Evolutionary conservation across 2,113 vertebrate species (phyloP).

Genomic region (Forbesichthys papilliferus): DNA sequence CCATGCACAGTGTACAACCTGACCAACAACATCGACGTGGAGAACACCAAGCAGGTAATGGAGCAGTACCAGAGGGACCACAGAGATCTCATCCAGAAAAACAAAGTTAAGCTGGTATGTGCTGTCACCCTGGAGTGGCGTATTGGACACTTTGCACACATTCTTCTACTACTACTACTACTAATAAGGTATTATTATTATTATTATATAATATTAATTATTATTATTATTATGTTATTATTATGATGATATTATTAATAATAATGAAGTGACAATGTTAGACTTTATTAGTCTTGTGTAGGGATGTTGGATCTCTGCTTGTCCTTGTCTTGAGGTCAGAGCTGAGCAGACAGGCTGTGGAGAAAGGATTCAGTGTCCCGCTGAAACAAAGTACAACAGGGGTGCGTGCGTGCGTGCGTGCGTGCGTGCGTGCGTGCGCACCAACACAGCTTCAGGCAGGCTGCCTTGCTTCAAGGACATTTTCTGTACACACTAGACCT

Average conservation of each 20-base stretch:
- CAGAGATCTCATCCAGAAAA: slow-evolving; percentile 94
- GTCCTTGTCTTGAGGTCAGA: background rate
- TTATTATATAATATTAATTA: no score
- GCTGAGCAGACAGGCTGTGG: background rate
- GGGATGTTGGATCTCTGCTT: no score
- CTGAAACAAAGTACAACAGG: background rate
- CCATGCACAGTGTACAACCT: slow-evolving; percentile 86
- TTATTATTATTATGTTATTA: no score
- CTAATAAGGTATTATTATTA: no score
- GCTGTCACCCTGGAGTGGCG: background rate
- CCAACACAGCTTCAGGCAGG: background rate
- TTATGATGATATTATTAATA: no score
- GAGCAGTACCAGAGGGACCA: slow-evolving; percentile 96
- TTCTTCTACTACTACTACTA: background rate
- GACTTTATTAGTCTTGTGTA: no score
- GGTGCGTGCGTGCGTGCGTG: no score
- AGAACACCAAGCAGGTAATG: slow-evolving; percentile 92
- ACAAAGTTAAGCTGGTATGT: slow-evolving; percentile 91
- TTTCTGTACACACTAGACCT: background rate
- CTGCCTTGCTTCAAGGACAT: no score
- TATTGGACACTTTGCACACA: background rate
- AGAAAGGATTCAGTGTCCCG: background rate
- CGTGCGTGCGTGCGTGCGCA: no score
- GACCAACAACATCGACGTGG: slow-evolving; percentile 94
- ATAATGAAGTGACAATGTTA: no score